Percentiles rank a stretch among this genome's conserved stretches.
phyloP scores from a whole-genome alignment of 2,888 invertebrate genomes.

The Trisateles emortualis region DNA sequence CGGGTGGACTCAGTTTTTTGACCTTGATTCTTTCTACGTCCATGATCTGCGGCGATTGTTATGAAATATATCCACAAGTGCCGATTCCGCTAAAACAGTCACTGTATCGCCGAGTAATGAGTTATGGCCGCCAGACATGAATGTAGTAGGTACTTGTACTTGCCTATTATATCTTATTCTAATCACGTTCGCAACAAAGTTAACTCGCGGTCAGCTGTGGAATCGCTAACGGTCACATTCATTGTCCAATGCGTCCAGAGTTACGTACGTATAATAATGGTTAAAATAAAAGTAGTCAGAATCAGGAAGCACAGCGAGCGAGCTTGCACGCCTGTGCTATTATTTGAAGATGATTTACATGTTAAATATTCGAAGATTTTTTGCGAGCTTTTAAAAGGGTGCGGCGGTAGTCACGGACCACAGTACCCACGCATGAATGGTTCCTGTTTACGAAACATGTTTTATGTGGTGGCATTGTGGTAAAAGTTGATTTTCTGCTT shows the following conservation, averaged over 20 bases:
- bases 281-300: conserved; percentile 6
- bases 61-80: conserved; percentile 43
- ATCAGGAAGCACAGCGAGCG: conserved; percentile 11
- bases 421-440: conserved; percentile 51
- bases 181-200: conserved; percentile 29
- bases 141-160: conserved; percentile 23
- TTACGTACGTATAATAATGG: background rate
- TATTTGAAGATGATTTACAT: conserved; percentile 42
- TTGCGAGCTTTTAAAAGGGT: conserved; percentile 45
- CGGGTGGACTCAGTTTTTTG: conserved; percentile 48
- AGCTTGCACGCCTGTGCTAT: conserved; percentile 11
- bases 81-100: conserved; percentile 31
- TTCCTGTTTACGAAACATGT: conserved; percentile 82
- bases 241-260: background rate
- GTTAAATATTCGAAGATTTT: conserved; percentile 37
- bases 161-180: conserved; percentile 36
- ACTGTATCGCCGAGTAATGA: conserved; percentile 35
- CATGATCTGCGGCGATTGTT: conserved; percentile 48
- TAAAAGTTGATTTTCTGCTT: conserved; percentile 83
- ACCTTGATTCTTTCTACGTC: conserved; percentile 52
- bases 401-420: conserved; percentile 38
- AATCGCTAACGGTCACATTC: conserved; percentile 8
- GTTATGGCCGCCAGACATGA: conserved; percentile 27
- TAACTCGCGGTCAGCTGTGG: conserved; percentile 31
- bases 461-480: conserved; percentile 72